A percentile compares a stretch with the other conserved stretches of the same genome.
Evolutionary conservation across 2,888 invertebrate species (phyloP).

Genomic region (Tipula unca): DNA sequence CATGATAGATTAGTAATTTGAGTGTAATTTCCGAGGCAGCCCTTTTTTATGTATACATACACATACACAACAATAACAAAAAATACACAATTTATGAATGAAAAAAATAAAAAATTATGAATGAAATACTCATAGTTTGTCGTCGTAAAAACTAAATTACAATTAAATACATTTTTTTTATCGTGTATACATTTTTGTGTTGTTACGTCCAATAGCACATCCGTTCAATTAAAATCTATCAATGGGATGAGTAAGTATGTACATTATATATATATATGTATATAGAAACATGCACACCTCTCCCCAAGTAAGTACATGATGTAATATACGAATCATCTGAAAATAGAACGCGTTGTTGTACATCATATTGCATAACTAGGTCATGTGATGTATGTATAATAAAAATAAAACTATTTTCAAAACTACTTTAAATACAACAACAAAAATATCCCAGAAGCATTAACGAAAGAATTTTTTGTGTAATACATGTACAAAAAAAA

Average conservation of each 20-base stretch:
- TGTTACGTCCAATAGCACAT: background rate
- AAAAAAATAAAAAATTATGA: background rate
- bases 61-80: background rate
- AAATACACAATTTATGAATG: background rate
- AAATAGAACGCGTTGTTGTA: background rate
- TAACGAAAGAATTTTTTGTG: background rate
- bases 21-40: background rate
- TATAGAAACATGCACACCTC: background rate
- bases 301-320: background rate
- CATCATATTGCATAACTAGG: background rate
- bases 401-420: background rate
- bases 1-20: background rate
- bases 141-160: background rate
- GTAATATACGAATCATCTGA: background rate
- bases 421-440: background rate
- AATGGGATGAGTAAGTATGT: background rate
- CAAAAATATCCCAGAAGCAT: background rate
- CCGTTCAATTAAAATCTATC: background rate
- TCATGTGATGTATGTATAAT: background rate
- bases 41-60: background rate
- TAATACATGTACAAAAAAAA: background rate
- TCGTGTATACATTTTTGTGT: background rate
- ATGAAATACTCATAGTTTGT: background rate
- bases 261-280: background rate
- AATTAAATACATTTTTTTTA: background rate